A percentile compares a stretch with the other conserved stretches of the same genome.
Conservation (phyloP, 2,888 invertebrate species). For the Microchrysa polita region DNA sequence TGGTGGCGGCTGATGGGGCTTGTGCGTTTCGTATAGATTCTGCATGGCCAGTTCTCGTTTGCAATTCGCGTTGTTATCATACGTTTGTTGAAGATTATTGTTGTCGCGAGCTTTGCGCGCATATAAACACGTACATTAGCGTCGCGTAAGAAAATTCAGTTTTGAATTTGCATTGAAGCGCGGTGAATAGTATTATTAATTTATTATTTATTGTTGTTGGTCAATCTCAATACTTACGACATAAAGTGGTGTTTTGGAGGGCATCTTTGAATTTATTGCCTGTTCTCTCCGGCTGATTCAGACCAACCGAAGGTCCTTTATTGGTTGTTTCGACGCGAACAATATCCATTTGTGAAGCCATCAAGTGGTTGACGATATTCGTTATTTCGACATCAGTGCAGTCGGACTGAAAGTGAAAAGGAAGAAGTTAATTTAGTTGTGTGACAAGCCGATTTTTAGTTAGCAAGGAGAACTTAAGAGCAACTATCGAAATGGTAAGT, state of each 20-base stretch:
- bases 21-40: slow-evolving; percentile 20
- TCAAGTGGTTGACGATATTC: slow-evolving; percentile 26
- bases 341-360: slow-evolving; percentile 31
- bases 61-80: slow-evolving; percentile 40
- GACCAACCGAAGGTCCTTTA: slow-evolving; percentile 27
- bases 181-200: background rate
- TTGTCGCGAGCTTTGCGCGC: background rate
- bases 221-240: slow-evolving; percentile 18
- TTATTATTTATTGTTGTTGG: background rate
- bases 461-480: no score
- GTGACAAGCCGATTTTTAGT: no score
- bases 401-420: slow-evolving; percentile 9
- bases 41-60: slow-evolving; percentile 41
- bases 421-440: no score
- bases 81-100: background rate
- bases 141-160: background rate
- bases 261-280: background rate
- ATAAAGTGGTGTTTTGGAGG: background rate
- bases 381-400: slow-evolving; percentile 17
- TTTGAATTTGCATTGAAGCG: background rate
- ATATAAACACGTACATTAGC: no score
- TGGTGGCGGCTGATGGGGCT: slow-evolving; percentile 21
- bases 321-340: background rate
- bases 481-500: no score
- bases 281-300: slow-evolving; percentile 13